Conservation (phyloP, 2,113 vertebrate species). For the Alexandromys fortis region DNA sequence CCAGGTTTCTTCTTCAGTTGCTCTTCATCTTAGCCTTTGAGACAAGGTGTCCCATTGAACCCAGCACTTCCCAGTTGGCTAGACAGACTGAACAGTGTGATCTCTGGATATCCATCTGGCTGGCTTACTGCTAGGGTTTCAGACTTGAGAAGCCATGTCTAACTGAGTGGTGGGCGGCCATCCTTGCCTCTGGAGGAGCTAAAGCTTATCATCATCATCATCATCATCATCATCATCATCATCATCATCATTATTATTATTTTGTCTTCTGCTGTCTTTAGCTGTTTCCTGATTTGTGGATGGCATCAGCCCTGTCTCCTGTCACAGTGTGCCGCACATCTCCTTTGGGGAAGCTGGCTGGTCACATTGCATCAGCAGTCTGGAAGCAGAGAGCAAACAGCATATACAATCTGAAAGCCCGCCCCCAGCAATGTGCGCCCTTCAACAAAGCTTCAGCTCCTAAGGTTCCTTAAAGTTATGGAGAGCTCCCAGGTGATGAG, state of each 20-base stretch:
- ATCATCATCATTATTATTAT: no score
- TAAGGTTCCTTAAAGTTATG: not conserved
- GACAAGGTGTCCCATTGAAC: not conserved
- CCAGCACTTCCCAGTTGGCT: not conserved
- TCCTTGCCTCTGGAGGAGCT: not conserved
- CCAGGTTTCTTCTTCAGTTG: not conserved
- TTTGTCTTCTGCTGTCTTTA: not conserved
- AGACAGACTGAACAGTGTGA: not conserved
- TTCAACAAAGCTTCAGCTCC: not conserved
- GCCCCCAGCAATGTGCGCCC: not conserved
- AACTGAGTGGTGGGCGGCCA: not conserved
- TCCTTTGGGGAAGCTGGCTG: not conserved
- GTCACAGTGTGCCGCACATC: rapidly evolving
- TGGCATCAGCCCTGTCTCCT: not conserved
- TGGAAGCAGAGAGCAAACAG: not conserved
- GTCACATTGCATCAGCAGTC: not conserved
- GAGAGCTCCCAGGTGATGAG: not conserved
- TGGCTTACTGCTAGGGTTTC: not conserved
- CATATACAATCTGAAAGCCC: not conserved
- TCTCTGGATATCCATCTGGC: not conserved
- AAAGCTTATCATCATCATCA: no score
- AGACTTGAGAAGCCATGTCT: not conserved
- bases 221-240: no score
- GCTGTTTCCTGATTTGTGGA: not conserved
- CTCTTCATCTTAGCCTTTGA: not conserved